Base-by-base conservation (phyloP, 1,140 invertebrate species). In the Homarus americanus region DNA sequence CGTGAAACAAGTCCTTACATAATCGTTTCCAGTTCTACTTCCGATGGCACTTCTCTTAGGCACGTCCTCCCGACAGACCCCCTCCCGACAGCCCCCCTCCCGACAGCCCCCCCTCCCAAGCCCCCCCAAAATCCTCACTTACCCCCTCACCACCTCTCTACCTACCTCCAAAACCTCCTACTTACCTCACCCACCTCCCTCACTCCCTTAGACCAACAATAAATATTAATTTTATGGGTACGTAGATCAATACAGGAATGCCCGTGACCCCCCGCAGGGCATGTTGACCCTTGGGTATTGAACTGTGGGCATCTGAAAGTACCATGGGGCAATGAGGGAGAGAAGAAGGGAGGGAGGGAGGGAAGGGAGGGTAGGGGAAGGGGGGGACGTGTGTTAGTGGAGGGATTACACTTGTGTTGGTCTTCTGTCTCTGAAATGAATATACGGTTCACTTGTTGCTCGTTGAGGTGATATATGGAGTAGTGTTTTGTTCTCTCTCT, bases 221-320 rank as follows among this genome's bases (percentile, higher is more conserved):
- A 41, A 58, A 82, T 82, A 82, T 82, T 82, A 82, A 82, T 82
- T 82, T 82, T 34, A 82, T 58, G 79, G 49, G 36, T 32, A 38
- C 32, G 49, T 28, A 36, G 49, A 53, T 82, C 79, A 82, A 36
- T 41, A 82, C 79, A 82, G 53, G 44, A 53, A 10, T 58, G 32
- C 79, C 32, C 63, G 63, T 82, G 79, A 82, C 79, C 79, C n/a
- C 79, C 32, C 32, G 49, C 49, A 10, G 79, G n/a, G 63, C 38
- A 20, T 63, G 49, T 63, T 82, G 79, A 82, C 79, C 79, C 79
- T 82, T 12, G 79, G 79, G 79, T 38, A 82, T 82, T 82, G 79
- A 82, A 32, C 1, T 69, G 3, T 9, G 24, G 63, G 28, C 63
- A 15, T n/a, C n/a, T n/a, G n/a, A n/a, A n/a, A n/a, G n/a, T n/a